phyloP scores from a whole-genome alignment of 2,888 invertebrate genomes.

The Nephrotoma guestfalica region DNA sequence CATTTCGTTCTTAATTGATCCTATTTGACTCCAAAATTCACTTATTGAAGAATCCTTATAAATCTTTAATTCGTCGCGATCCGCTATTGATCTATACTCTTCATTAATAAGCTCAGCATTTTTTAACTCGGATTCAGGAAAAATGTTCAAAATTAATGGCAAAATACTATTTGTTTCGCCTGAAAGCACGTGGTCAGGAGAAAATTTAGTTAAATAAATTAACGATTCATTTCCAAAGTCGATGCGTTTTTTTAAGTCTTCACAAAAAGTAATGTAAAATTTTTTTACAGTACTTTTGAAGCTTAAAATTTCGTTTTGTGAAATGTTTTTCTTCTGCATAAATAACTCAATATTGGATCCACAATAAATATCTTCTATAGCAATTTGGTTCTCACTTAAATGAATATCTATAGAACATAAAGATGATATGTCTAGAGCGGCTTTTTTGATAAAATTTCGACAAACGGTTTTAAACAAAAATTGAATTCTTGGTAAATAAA shows the following conservation, averaged over 20 bases:
- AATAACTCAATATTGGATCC: too few relatives aligned
- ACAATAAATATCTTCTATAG: too few relatives aligned
- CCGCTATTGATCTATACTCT: too few relatives aligned
- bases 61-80: too few relatives aligned
- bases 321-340: not conserved
- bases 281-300: not conserved
- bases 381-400: too few relatives aligned
- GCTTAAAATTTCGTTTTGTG: not conserved
- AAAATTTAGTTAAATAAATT: not conserved
- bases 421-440: too few relatives aligned
- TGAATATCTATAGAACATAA: too few relatives aligned
- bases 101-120: too few relatives aligned
- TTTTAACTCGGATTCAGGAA: not conserved
- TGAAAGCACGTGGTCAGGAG: not conserved
- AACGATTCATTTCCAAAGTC: not conserved
- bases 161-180: not conserved
- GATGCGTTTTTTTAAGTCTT: not conserved
- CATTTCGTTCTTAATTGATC: not conserved
- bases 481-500: not conserved
- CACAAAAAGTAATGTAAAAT: not conserved
- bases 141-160: not conserved
- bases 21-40: not conserved
- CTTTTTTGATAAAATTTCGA: too few relatives aligned
- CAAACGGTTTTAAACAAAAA: not conserved
- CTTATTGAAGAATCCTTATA: not conserved